These are phyloP conservation scores for Mobula birostris DNA, from an alignment of 2,113 vertebrate genomes.

Conservation along the genomic window DNA sequence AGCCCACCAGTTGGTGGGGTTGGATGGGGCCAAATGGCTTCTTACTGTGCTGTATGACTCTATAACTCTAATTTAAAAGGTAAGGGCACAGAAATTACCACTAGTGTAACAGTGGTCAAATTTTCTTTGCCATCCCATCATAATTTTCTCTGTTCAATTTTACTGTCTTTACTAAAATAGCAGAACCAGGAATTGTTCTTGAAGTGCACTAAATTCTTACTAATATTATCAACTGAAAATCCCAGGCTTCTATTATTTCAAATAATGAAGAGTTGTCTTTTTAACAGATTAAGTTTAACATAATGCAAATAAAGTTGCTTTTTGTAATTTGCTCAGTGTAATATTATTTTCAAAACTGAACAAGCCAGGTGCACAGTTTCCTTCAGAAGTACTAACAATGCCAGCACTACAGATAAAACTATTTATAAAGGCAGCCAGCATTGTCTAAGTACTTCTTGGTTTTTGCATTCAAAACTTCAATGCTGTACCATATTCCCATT, in stretches of 20 bases:
- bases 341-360: background rate
- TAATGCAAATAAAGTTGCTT: background rate
- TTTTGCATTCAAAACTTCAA: background rate
- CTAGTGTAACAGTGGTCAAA: background rate
- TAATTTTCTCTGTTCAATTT: background rate
- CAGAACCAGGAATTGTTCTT: background rate
- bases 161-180: background rate
- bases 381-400: background rate
- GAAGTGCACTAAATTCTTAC: background rate
- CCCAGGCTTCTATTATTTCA: background rate
- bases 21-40: too few species aligned
- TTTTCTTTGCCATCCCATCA: too few species aligned
- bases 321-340: background rate
- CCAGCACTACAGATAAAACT: background rate
- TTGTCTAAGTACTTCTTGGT: background rate
- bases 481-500: background rate
- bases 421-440: background rate
- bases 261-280: background rate
- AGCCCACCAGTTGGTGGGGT: too few species aligned
- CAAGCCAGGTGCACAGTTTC: background rate
- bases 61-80: background rate
- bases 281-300: background rate
- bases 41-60: too few species aligned
- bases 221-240: background rate
- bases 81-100: background rate